phyloP scores from a whole-genome alignment of 2,888 invertebrate genomes.

The Drosophila birchii region DNA sequence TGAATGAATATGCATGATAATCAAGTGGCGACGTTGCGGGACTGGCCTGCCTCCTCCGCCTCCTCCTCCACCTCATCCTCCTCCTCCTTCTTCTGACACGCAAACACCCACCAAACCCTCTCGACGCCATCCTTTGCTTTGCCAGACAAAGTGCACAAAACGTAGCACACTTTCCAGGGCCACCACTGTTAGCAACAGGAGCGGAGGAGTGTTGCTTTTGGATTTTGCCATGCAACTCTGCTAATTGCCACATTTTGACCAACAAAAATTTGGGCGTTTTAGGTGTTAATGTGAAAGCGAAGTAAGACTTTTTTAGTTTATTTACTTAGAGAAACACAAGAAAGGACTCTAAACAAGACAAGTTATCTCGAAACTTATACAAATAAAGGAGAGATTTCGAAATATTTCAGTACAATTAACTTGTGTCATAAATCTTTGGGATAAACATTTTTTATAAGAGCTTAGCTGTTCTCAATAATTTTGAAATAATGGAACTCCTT shows the following conservation, averaged over 20 bases:
- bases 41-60: not conserved
- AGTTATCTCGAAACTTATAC: not conserved
- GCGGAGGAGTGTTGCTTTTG: conserved; percentile 1
- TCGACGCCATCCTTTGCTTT: not conserved
- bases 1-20: conserved; percentile 48
- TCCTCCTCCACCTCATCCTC: not conserved
- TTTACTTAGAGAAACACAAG: not conserved
- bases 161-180: conserved; percentile 22
- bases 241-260: conserved; percentile 5
- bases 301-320: not conserved
- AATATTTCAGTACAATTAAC: no score
- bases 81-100: not conserved
- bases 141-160: conserved; percentile 14
- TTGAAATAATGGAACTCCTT: no score
- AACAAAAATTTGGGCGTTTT: not conserved
- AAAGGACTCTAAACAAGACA: not conserved
- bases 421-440: no score
- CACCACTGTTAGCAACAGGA: not conserved
- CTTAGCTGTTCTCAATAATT: no score
- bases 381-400: no score
- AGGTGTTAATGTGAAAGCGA: not conserved
- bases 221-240: not conserved
- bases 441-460: no score
- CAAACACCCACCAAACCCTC: not conserved
- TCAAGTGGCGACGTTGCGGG: conserved; percentile 39